Base-by-base conservation (phyloP, 2,797 vertebrate genomes). In the Pangasius macronema region DNA sequence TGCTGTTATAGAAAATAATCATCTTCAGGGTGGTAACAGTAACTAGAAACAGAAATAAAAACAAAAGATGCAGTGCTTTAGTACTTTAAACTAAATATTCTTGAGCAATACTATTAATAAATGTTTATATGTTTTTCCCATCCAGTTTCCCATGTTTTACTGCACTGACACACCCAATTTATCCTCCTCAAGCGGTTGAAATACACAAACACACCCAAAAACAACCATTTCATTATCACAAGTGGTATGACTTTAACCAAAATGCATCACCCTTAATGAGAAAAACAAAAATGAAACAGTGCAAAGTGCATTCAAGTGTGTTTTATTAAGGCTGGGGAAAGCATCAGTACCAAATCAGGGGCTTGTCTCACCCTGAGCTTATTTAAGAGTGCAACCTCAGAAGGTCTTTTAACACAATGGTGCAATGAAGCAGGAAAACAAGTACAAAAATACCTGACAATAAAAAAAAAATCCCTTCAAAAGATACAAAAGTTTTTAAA, bases 281-380 rank as follows among this genome's bases (percentile, higher is more conserved):
- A 30, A 42, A 5, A 57, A 57, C 27, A 82, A 22, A 55, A 9
- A 2, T 0, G 5, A 14, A 20, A 36, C 16, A 51, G 11, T 51
- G 49, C n/a, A 16, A 36, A 75, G 53, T 73, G 24, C 24, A 10
- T 46, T 46, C 13, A 46, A 63, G 18, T 63, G 84, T 53, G 57
- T 84, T 84, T 87, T 79, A 84, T 87, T 68, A 79, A 87, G 51
- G 5, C 82, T 84, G 73, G 49, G 70, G 82, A 57, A 87, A 3
- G 16, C 24, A 87, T 79, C 87, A 84, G 87, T 88, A 88, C 87
- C 87, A 49, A 36, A 61, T 36, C 53, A 80, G 65, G 75, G 82
- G 16, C 13, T 24, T 22, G 36, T 33, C 18, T 39, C 14, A 49
- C 73, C 87, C 87, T 59, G 36, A 84, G 87, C 86, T 87, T 84